A percentile compares a stretch with the other conserved stretches of the same genome.
phyloP scores from a whole-genome alignment of 2,888 invertebrate genomes.

The Gerris lacustris region DNA sequence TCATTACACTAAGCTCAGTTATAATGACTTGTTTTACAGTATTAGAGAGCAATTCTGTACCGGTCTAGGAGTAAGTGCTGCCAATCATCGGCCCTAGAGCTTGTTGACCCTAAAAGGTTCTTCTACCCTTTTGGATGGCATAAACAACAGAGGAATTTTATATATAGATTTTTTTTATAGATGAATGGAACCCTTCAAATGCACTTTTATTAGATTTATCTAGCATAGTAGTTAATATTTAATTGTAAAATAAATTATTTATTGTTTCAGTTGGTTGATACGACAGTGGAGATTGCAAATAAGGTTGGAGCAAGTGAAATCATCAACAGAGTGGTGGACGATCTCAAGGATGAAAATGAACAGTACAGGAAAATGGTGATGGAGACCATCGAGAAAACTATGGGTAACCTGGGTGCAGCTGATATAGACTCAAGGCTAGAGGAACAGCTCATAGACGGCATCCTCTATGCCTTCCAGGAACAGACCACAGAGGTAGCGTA shows the following conservation, averaged over 20 bases:
- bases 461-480: slow-evolving; percentile 98
- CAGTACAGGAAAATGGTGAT: slow-evolving; percentile 99
- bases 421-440: slow-evolving; percentile 96
- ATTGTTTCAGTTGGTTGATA: slow-evolving; percentile 69
- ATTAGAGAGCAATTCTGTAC: too few relatives aligned
- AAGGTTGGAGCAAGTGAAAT: slow-evolving; percentile 99
- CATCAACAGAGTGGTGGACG: slow-evolving; percentile 95
- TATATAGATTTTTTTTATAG: too few relatives aligned
- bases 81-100: too few relatives aligned
- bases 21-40: slow-evolving; percentile 4
- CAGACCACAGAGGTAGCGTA: slow-evolving; percentile 82
- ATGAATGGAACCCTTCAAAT: too few relatives aligned
- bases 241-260: slow-evolving; percentile 5
- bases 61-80: too few relatives aligned
- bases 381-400: slow-evolving; percentile 99
- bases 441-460: slow-evolving; percentile 98
- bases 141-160: too few relatives aligned
- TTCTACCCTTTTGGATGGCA: too few relatives aligned
- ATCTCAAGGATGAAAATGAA: slow-evolving; percentile 98
- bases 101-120: too few relatives aligned
- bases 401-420: slow-evolving; percentile 92
- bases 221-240: neutral
- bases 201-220: too few relatives aligned
- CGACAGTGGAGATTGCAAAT: slow-evolving; percentile 98
- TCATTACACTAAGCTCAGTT: neutral